Conservation (phyloP, 2,888 invertebrate species). For the Rapana venosa region DNA sequence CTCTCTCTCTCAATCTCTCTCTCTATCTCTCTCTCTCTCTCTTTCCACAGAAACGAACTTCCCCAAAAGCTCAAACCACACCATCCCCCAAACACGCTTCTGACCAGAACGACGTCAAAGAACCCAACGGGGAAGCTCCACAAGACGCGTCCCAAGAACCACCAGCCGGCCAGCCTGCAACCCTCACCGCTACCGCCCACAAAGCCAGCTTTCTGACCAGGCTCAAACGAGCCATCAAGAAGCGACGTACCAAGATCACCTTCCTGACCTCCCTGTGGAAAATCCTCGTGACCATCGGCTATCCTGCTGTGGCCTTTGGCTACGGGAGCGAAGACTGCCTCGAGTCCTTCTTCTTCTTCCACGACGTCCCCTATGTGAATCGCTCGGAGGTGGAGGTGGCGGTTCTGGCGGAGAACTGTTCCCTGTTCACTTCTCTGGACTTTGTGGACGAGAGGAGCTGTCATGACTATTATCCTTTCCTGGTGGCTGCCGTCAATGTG, state of each 20-base stretch:
- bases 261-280: slow-evolving; percentile 61
- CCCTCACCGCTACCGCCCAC: background rate
- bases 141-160: background rate
- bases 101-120: background rate
- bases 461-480: slow-evolving; percentile 52
- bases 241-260: slow-evolving; percentile 55
- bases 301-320: slow-evolving; percentile 46
- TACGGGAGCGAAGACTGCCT: slow-evolving; percentile 40
- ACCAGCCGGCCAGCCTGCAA: slow-evolving; percentile 7
- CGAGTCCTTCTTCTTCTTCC: slow-evolving; percentile 43
- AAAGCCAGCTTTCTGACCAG: slow-evolving; percentile 31
- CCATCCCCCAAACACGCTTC: background rate
- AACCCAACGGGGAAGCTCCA: background rate
- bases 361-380: background rate
- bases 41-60: background rate
- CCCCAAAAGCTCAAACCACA: background rate
- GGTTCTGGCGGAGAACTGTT: slow-evolving; percentile 37
- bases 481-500: slow-evolving; percentile 56
- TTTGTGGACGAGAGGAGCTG: slow-evolving; percentile 44
- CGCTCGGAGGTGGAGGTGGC: no score
- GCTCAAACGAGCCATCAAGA: slow-evolving; percentile 54
- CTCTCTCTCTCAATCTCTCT: no score
- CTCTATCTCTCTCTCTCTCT: background rate
- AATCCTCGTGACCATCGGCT: slow-evolving; percentile 54
- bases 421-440: slow-evolving; percentile 35